Conservation (phyloP, 2,113 vertebrate genomes). For the Peromyscus polionotus region DNA sequence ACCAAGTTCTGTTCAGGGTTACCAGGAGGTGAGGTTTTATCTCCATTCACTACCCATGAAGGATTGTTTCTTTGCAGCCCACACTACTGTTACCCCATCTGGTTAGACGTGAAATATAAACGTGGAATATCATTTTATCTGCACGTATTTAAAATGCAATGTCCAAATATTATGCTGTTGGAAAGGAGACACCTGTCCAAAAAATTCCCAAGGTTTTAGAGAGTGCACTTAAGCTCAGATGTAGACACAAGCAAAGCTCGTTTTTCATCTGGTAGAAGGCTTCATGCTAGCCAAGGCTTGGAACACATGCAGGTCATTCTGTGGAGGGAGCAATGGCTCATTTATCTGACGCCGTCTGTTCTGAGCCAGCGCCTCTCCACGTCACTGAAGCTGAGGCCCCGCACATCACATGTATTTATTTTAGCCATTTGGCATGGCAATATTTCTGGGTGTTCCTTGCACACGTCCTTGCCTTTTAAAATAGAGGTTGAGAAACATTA, state of each 20-base stretch:
- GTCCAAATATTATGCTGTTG: slow-evolving; percentile 85
- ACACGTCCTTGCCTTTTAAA: slow-evolving; percentile 55
- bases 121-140: slow-evolving; percentile 82
- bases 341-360: slow-evolving; percentile 46
- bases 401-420: slow-evolving; percentile 60
- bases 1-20: neutral
- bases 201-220: slow-evolving; percentile 84
- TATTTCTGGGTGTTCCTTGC: slow-evolving; percentile 48
- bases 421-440: slow-evolving; percentile 66
- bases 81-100: slow-evolving; percentile 73
- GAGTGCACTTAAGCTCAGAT: slow-evolving; percentile 83
- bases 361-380: slow-evolving; percentile 26
- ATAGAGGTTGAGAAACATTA: slow-evolving; percentile 50
- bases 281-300: slow-evolving; percentile 68
- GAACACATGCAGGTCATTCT: slow-evolving; percentile 20
- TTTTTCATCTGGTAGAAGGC: slow-evolving; percentile 80
- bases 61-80: slow-evolving; percentile 39
- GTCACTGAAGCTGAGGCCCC: slow-evolving; percentile 56
- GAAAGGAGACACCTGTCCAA: slow-evolving; percentile 82
- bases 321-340: slow-evolving; percentile 57
- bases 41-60: slow-evolving; percentile 44
- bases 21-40: slow-evolving; percentile 50
- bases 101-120: slow-evolving; percentile 80
- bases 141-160: slow-evolving; percentile 85
- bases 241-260: slow-evolving; percentile 72